phyloP scores from a whole-genome alignment of 2,797 vertebrate genomes.

The Capromys pilorides region DNA sequence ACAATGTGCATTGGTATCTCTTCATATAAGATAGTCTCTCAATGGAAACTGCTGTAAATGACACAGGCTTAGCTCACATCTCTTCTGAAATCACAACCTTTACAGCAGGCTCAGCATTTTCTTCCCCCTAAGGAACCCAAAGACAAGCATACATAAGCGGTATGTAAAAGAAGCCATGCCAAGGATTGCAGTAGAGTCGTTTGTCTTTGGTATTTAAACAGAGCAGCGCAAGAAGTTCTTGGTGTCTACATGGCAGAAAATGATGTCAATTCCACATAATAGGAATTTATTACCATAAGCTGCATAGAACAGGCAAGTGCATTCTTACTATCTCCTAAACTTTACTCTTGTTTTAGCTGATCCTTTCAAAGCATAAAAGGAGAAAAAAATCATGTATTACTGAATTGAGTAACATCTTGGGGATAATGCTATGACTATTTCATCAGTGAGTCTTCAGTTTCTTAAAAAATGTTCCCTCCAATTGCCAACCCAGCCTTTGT shows the following conservation, averaged over 20 bases:
- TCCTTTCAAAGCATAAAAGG: constrained; percentile 2
- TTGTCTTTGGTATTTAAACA: constrained; percentile 61
- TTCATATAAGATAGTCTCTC: background rate
- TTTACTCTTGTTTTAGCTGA: constrained; percentile 32
- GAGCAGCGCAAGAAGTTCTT: constrained; percentile 42
- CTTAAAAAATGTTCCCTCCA: background rate
- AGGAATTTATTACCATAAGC: constrained; percentile 66
- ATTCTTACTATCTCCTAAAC: background rate
- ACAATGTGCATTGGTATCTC: background rate
- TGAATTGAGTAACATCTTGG: background rate
- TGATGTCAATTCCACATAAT: constrained; percentile 67
- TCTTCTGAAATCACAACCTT: background rate
- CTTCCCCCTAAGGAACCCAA: background rate
- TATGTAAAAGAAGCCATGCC: background rate
- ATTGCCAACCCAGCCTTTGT: background rate
- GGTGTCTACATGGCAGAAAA: constrained; percentile 2
- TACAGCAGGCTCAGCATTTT: background rate
- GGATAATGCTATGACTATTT: background rate
- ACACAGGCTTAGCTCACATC: background rate
- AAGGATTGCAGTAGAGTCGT: background rate
- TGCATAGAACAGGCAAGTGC: constrained; percentile 21
- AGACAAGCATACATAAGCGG: constrained; percentile 29
- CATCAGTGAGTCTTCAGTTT: background rate
- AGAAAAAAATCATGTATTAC: background rate
- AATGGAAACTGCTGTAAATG: background rate